Evolutionary conservation across 2,113 vertebrate genomes (phyloP).

Genomic region (Rhinichthys klamathensis): DNA sequence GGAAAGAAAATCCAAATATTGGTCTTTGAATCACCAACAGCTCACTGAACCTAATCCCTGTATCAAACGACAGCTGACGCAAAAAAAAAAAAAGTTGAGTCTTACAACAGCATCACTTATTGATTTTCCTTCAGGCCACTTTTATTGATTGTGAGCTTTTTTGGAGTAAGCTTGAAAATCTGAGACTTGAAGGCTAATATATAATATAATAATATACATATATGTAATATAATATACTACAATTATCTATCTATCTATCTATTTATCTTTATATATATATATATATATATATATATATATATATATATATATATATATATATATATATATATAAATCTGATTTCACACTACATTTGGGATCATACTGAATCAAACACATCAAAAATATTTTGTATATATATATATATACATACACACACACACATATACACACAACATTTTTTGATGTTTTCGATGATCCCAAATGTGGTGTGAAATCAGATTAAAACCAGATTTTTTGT

Average conservation of each 20-base stretch:
- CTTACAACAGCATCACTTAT: conserved; percentile 28
- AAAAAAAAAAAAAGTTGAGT: conserved; percentile 24
- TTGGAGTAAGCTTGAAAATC: background rate
- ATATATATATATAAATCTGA: background rate
- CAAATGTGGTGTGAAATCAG: too few relatives aligned
- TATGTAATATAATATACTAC: too few relatives aligned
- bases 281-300: too few relatives aligned
- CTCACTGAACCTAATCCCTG: conserved; percentile 58
- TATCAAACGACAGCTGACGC: conserved; percentile 14
- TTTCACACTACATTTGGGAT: too few relatives aligned
- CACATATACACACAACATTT: too few relatives aligned
- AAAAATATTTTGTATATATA: too few relatives aligned
- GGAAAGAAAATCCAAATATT: conserved; percentile 57
- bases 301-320: background rate
- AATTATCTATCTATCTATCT: background rate
- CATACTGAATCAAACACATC: too few relatives aligned
- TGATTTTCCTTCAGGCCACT: conserved; percentile 34
- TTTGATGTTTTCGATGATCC: too few relatives aligned
- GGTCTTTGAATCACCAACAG: conserved; percentile 58
- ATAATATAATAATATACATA: too few relatives aligned
- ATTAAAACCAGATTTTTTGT: background rate
- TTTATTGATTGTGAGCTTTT: conserved; percentile 38
- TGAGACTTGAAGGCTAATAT: background rate
- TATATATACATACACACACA: too few relatives aligned
- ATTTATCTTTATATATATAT: background rate